Evolutionary conservation across 2,113 vertebrate genomes (phyloP).

Genomic region (Nothocercus julius): DNA sequence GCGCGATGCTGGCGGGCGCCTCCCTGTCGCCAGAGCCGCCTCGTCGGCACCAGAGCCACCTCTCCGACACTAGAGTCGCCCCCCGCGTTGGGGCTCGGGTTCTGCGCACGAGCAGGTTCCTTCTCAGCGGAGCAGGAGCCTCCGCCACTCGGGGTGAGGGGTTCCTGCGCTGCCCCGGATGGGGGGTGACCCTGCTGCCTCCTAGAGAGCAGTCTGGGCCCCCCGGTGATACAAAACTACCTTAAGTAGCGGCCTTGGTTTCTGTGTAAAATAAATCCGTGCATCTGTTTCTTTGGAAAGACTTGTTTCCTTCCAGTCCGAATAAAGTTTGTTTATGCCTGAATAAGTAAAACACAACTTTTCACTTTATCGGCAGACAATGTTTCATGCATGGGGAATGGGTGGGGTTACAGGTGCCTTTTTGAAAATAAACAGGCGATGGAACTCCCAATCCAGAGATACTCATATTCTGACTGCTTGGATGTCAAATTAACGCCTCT

Average conservation of each 20-base stretch:
- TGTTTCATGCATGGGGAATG: fast-evolving
- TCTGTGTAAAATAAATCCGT: fast-evolving
- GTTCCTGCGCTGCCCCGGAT: neutral
- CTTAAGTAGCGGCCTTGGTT: fast-evolving
- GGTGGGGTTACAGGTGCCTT: fast-evolving
- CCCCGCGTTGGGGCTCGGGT: too few species aligned
- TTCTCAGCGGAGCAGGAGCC: fast-evolving
- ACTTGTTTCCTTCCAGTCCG: neutral
- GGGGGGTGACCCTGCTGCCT: too few species aligned
- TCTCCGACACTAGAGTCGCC: too few species aligned
- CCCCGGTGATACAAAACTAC: fast-evolving
- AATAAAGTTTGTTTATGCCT: neutral
- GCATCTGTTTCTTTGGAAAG: neutral
- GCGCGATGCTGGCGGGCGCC: too few species aligned
- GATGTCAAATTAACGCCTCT: fast-evolving
- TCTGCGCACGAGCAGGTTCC: neutral
- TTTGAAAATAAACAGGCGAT: neutral
- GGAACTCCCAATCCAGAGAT: fast-evolving
- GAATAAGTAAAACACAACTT: too few species aligned
- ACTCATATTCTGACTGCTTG: fast-evolving
- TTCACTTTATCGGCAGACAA: neutral
- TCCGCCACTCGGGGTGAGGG: neutral
- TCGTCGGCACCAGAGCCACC: too few species aligned
- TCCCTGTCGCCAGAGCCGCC: too few species aligned
- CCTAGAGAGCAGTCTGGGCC: neutral